Base-by-base conservation (phyloP, 1,140 invertebrate genomes). In the Caenorhabditis remanei region DNA sequence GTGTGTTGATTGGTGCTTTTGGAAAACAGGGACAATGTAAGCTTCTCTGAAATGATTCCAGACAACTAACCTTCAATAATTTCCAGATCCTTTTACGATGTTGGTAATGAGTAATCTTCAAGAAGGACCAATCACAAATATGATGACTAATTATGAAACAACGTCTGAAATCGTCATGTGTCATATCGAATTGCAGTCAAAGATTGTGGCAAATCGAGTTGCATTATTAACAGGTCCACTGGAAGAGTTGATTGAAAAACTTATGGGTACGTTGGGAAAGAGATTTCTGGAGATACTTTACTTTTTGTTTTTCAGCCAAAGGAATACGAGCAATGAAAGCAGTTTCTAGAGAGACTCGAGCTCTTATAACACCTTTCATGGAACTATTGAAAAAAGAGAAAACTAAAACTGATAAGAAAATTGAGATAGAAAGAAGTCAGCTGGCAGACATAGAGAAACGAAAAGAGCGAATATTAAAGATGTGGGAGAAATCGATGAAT, bases 11-110 rank as follows among this genome's bases (percentile, higher is more conserved):
- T 21, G 86, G 86, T 4, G 86, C 75, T 11, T 87, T 87, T 21
- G 86, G 86, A 24, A 82, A 87, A 84, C 75, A 87, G 19, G 86
- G 86, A 82, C 86, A 87, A 71, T 84, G 83, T 84, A 53, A n/a
- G 75, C 43, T 16, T 4, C 14, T 56, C 1, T 9, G 16, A 43
- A 56, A 41, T 56, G 2, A 55, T 61, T 84, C n/a, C 11, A 14
- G 19, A 14, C 13, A 24, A 21, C 6, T 19, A 53, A 16, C 82
- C 14, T 14, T 11, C 21, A 24, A 61, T 5, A 11, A 8, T 40
- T 61, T 84, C 13, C 9, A 84, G 86, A 71, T n/a, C 86, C 86
- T 16, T 84, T 87, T 13, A 83, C 86, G 11, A 50, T 83, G 43
- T 14, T 87, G 41, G 55, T 87, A 4, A 56, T 61, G 55, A 87